Evolutionary conservation across 2,888 invertebrate genomes (phyloP), one percentile per base, ranked within the genome.

Genomic region (Eilema depressum): DNA sequence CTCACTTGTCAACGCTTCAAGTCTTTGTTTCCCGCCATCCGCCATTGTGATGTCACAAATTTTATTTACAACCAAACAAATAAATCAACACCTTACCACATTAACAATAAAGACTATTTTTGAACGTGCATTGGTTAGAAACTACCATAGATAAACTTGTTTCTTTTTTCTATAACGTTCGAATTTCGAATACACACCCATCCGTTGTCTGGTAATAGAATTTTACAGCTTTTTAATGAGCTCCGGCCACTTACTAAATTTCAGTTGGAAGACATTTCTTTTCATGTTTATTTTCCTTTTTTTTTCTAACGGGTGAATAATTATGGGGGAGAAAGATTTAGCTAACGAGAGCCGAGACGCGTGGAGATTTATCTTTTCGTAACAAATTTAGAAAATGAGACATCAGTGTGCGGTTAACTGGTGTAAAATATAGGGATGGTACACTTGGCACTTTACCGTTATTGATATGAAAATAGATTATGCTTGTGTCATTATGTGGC

Each of bases 351-450:
- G 78, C 85, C 86, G 88, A 87, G 92, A 91, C 91, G 91, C 88
- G 88, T 79, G 86, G 88, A 92, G 93, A 95, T 95, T 94, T 95
- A 94, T 95, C 93, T 93, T 92, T 92, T 92, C 92, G 91, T 89
- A 93, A 92, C 93, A 89, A 91, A 95, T 94, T 94, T 95, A 94
- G 94, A 94, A 93, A 94, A 91, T 94, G 94, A 94, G 94, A 93
- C 94, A 93, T 94, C 94, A 93, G 85, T 89, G 86, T 83, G 78
- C 85, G 81, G 84, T 87, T 85, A 83, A 83, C 81, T 75, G 77
- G 77, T 70, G 75, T 82, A 73, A 74, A 37, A 56, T 68, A 30
- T 78, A 84, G 85, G 84, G 85, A 66, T 85, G 84, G 65, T 78
- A 68, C 68, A 65, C 76, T 66, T 66, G 84, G 65, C 79, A 68